Percentiles rank a stretch among this genome's conserved stretches.
phyloP scores from a whole-genome alignment of 2,113 vertebrate species.

The Pungitius pungitius region DNA sequence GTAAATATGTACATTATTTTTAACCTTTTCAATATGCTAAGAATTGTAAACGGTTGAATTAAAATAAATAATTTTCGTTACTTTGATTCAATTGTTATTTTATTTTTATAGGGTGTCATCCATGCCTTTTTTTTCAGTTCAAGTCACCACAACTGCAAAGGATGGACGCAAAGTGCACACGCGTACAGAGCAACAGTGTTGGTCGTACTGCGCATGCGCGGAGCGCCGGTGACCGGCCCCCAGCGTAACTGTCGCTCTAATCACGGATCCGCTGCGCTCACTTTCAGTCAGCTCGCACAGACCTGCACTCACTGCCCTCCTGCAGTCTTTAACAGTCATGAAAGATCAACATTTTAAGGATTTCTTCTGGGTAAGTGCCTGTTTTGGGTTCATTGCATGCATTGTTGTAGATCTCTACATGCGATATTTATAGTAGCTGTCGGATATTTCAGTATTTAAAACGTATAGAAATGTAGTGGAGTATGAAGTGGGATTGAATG shows the following conservation, averaged over 20 bases:
- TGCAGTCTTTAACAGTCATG: slow-evolving; percentile 74
- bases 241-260: not conserved
- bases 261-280: no score
- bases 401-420: not conserved
- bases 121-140: not conserved
- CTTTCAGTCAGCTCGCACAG: not conserved
- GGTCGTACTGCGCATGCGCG: slow-evolving; percentile 31
- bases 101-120: not conserved
- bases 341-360: slow-evolving; percentile 86
- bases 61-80: not conserved
- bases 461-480: not conserved
- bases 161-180: not conserved
- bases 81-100: no score
- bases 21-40: not conserved
- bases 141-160: not conserved
- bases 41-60: not conserved
- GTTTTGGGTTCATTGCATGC: not conserved
- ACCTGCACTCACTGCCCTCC: not conserved
- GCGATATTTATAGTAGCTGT: not conserved
- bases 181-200: not conserved
- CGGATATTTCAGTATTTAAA: not conserved
- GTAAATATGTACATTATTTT: not conserved
- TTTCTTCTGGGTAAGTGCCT: slow-evolving; percentile 88
- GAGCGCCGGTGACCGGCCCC: not conserved
- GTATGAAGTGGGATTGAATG: not conserved